Evolutionary conservation across 35 echinoderm and acorn worm species (phyloP).

Genomic region (Stichopus chloronotus): DNA sequence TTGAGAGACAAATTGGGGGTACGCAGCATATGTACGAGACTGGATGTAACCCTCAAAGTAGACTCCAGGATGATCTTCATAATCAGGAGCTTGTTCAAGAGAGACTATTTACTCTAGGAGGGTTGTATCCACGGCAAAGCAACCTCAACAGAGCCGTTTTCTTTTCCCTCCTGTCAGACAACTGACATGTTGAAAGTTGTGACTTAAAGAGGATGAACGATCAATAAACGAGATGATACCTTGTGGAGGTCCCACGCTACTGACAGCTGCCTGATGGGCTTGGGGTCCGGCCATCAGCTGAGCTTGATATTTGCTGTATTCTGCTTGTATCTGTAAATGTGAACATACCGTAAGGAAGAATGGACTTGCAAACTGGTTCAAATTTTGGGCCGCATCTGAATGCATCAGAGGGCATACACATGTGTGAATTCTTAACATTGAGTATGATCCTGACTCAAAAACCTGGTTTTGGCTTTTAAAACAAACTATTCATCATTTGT

Average conservation of each 20-base stretch:
- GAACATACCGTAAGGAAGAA: not conserved
- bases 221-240: not conserved
- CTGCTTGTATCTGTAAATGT: constrained; percentile 28
- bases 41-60: constrained; percentile 28
- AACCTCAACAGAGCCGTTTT: not conserved
- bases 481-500: too few species aligned
- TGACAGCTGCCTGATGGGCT: constrained; percentile 2
- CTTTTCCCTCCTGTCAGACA: constrained; percentile 10
- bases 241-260: constrained; percentile 18
- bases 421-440: too few species aligned
- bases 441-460: too few species aligned
- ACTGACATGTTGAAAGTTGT: not conserved
- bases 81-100: constrained; percentile 37
- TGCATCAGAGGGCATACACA: too few species aligned
- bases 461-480: too few species aligned
- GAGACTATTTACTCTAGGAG: constrained; percentile 1
- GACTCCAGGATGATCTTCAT: not conserved
- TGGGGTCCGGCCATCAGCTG: constrained; percentile 24
- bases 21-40: too few species aligned
- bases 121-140: constrained; percentile 29
- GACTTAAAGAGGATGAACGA: not conserved
- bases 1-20: too few species aligned
- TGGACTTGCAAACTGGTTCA: too few species aligned
- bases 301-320: constrained; percentile 45
- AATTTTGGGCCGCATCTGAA: too few species aligned